A percentile compares a stretch with the other conserved stretches of the same genome.
Evolutionary conservation across 2,113 vertebrate genomes (phyloP).

Genomic region (Myodes glareolus): DNA sequence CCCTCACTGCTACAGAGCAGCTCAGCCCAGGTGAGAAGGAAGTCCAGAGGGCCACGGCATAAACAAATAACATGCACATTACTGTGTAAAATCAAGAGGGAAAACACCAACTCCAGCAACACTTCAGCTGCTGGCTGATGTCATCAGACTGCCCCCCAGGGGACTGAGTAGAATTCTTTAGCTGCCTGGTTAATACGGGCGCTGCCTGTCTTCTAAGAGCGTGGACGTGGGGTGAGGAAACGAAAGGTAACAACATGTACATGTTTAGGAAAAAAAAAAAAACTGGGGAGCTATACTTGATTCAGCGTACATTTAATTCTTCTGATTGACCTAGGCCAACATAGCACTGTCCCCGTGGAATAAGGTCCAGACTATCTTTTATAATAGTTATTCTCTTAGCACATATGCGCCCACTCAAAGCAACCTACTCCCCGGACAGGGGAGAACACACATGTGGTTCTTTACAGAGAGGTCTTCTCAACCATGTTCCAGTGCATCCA

Average conservation of each 20-base stretch:
- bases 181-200: slow-evolving; percentile 47
- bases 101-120: slow-evolving; percentile 62
- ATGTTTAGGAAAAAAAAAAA: slow-evolving; percentile 41
- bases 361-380: slow-evolving; percentile 46
- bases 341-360: slow-evolving; percentile 18
- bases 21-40: slow-evolving; percentile 47
- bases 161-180: slow-evolving; percentile 69
- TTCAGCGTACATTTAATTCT: slow-evolving; percentile 17
- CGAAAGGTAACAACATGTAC: neutral
- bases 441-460: slow-evolving; percentile 58
- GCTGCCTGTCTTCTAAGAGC: neutral
- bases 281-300: slow-evolving; percentile 21
- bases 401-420: slow-evolving; percentile 50
- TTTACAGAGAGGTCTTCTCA: slow-evolving; percentile 55
- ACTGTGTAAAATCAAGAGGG: slow-evolving; percentile 42
- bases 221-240: neutral
- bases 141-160: slow-evolving; percentile 78
- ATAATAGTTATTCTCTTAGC: slow-evolving; percentile 53
- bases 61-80: slow-evolving; percentile 34
- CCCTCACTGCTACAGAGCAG: slow-evolving; percentile 10
- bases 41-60: slow-evolving; percentile 45
- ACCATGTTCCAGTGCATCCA: slow-evolving; percentile 39
- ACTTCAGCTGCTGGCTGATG: slow-evolving; percentile 62
- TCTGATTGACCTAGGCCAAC: slow-evolving; percentile 32
- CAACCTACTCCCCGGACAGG: slow-evolving; percentile 35